These are phyloP conservation scores for Drosophila neocordata DNA, from an alignment of 1,140 invertebrate genomes.

Conservation along the genomic window DNA sequence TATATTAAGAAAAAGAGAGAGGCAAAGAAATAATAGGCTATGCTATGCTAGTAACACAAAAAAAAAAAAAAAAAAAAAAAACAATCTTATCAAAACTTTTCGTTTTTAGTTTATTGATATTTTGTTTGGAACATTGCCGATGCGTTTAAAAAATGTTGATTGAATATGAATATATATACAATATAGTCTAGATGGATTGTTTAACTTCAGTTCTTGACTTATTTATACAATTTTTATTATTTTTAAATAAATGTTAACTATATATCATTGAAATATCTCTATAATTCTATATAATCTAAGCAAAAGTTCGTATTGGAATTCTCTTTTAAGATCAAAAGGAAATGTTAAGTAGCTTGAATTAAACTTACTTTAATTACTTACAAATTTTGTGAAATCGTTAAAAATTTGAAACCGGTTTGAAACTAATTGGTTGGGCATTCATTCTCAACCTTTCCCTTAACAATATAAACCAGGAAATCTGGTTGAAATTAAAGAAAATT, in stretches of 20 bases:
- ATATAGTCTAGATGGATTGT: too few relatives aligned
- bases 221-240: too few relatives aligned
- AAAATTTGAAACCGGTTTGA: background rate
- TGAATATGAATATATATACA: too few relatives aligned
- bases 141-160: too few relatives aligned
- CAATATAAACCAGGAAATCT: background rate
- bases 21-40: background rate
- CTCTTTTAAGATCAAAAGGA: too few relatives aligned
- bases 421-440: conserved; percentile 2
- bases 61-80: background rate
- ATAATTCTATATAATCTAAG: too few relatives aligned
- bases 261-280: too few relatives aligned
- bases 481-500: conserved; percentile 34
- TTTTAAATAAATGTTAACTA: too few relatives aligned
- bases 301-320: too few relatives aligned
- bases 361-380: too few relatives aligned
- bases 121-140: background rate
- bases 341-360: too few relatives aligned
- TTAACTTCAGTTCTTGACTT: too few relatives aligned
- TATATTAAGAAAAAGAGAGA: background rate
- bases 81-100: background rate
- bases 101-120: background rate
- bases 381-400: background rate
- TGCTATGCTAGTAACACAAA: background rate
- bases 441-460: background rate